These are phyloP conservation scores for Aphaenogaster rudis DNA, from an alignment of 1,140 invertebrate species.

Conservation along the genomic window DNA sequence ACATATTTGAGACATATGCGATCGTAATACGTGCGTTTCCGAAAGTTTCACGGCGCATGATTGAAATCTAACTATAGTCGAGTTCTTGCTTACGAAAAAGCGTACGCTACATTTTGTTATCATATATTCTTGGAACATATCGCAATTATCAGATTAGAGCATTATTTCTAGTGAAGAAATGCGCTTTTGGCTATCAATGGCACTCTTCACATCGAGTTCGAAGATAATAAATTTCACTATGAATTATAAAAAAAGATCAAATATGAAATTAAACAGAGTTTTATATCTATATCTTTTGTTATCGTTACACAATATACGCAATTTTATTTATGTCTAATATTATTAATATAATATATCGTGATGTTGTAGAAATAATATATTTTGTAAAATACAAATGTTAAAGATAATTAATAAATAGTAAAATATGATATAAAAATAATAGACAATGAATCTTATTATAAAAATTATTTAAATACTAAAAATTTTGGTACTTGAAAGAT, in stretches of 20 bases:
- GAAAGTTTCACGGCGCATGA: neutral
- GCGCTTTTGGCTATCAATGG: neutral
- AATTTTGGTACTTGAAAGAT: neutral
- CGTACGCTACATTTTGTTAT: neutral
- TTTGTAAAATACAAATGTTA: neutral
- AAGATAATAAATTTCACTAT: neutral
- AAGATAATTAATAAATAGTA: neutral
- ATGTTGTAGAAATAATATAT: neutral
- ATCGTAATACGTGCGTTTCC: neutral
- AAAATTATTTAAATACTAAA: neutral
- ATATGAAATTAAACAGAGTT: neutral
- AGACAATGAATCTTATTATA: neutral
- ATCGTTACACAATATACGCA: too few species aligned
- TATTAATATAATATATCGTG: neutral
- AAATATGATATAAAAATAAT: neutral
- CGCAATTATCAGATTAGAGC: neutral
- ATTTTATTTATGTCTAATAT: neutral
- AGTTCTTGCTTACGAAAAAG: neutral
- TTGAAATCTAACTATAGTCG: neutral
- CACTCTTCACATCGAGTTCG: neutral
- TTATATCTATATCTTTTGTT: neutral
- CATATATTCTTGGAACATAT: neutral
- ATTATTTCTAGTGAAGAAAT: conserved; percentile 4
- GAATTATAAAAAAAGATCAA: neutral
- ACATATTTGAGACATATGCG: neutral